These are phyloP conservation scores for Epinephelus lanceolatus DNA, from an alignment of 2,113 vertebrate species.

Conservation along the genomic window DNA sequence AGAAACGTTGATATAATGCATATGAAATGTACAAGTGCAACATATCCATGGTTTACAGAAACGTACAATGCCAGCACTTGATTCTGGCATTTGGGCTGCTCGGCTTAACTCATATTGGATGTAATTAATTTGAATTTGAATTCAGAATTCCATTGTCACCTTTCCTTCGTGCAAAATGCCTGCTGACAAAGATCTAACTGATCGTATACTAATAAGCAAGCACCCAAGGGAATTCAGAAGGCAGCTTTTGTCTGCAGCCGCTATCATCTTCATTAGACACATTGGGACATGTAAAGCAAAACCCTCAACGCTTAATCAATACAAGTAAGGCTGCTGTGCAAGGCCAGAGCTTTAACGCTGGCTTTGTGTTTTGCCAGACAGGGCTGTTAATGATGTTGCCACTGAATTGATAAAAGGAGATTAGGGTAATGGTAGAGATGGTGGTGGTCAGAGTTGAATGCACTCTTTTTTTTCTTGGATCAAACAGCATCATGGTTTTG, in stretches of 20 bases:
- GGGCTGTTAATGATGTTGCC: conserved; percentile 31
- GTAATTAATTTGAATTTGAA: background rate
- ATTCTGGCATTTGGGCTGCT: too few species aligned
- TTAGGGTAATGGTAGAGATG: conserved; percentile 3
- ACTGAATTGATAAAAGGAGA: conserved; percentile 32
- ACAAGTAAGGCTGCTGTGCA: conserved; percentile 25
- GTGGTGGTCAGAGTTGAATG: background rate
- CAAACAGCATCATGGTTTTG: background rate
- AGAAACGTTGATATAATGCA: too few species aligned
- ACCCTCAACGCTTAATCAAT: conserved; percentile 32
- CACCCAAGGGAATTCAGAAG: background rate
- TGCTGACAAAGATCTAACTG: conserved; percentile 5
- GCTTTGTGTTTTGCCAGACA: conserved; percentile 40
- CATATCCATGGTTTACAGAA: too few species aligned
- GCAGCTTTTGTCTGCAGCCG: conserved; percentile 5
- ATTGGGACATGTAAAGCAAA: conserved; percentile 19
- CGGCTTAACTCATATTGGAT: background rate
- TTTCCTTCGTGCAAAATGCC: background rate
- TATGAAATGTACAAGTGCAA: too few species aligned
- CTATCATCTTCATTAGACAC: conserved; percentile 13
- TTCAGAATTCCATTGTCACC: background rate
- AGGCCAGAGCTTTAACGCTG: conserved; percentile 26
- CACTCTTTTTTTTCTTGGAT: background rate
- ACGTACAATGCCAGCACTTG: too few species aligned
- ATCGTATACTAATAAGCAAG: conserved; percentile 2